A percentile compares a stretch with the other conserved stretches of the same genome.
phyloP scores from a whole-genome alignment of 23 tunicate genomes.

The Trididemnum miniatum region DNA sequence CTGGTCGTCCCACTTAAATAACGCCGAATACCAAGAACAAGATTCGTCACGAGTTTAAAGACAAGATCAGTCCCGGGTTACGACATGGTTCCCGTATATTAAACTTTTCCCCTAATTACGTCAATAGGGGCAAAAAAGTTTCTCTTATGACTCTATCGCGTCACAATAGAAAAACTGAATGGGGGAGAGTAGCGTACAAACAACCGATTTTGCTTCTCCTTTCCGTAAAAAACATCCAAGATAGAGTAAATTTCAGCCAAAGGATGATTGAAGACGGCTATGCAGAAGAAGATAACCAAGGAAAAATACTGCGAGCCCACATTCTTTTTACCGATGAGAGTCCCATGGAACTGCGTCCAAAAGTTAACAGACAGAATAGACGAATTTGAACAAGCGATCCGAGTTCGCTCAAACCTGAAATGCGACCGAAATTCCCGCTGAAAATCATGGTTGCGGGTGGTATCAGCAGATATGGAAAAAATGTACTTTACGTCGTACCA shows the following conservation, averaged over 20 bases:
- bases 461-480: conserved; percentile 14
- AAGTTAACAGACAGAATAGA: background rate
- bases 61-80: background rate
- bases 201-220: background rate
- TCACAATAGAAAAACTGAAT: background rate
- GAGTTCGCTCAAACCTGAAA: background rate
- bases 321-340: conserved; percentile 2
- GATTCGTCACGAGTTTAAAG: background rate
- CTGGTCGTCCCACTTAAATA: background rate
- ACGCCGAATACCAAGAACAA: background rate
- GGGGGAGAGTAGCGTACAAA: background rate
- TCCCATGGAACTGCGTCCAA: background rate
- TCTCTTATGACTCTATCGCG: background rate
- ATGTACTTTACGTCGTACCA: background rate
- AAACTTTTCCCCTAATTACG: background rate
- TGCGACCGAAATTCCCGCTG: conserved; percentile 4
- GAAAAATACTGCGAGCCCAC: conserved; percentile 3
- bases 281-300: background rate
- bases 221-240: background rate
- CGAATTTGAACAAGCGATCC: conserved; percentile 4
- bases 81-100: background rate
- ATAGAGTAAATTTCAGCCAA: background rate
- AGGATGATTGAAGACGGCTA: background rate
- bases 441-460: background rate
- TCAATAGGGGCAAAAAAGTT: background rate